phyloP scores from a whole-genome alignment of 2,113 vertebrate species.

The Entelurus aequoreus region DNA sequence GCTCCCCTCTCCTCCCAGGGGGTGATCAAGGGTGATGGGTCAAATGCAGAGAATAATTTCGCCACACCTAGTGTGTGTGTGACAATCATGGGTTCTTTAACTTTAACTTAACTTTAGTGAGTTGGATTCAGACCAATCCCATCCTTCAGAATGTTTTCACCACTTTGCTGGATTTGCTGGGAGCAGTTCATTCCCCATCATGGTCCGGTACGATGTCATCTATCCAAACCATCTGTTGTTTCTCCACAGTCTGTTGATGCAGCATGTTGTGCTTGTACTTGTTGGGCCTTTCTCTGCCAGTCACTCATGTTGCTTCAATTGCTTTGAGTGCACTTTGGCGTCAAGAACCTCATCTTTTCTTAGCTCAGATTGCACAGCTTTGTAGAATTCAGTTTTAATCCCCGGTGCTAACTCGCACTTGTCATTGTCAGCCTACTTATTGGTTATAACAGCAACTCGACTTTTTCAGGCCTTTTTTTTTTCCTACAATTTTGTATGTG shows the following conservation, averaged over 20 bases:
- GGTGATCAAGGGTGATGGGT: no score
- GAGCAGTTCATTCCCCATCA: not conserved
- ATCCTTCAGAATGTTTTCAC: not conserved
- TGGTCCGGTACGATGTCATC: not conserved
- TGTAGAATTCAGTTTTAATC: conserved; percentile 3
- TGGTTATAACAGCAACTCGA: not conserved
- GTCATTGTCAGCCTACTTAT: not conserved
- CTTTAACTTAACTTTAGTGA: not conserved
- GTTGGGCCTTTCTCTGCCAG: no score
- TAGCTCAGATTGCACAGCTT: not conserved
- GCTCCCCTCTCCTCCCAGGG: no score
- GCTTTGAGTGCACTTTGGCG: not conserved
- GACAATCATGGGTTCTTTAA: no score
- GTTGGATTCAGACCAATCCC: not conserved
- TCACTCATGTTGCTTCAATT: not conserved
- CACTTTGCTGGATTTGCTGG: not conserved
- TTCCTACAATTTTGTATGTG: not conserved
- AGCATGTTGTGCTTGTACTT: not conserved
- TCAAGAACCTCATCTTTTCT: conserved; percentile 5
- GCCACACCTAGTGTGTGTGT: no score
- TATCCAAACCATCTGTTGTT: conserved; percentile 2
- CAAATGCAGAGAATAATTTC: no score
- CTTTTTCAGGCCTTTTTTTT: no score
- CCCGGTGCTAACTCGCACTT: conserved; percentile 3
- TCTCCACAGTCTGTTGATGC: conserved; percentile 1